These are phyloP conservation scores for Leucoraja erinaceus DNA, from an alignment of 2,113 vertebrate species.

Conservation along the genomic window DNA sequence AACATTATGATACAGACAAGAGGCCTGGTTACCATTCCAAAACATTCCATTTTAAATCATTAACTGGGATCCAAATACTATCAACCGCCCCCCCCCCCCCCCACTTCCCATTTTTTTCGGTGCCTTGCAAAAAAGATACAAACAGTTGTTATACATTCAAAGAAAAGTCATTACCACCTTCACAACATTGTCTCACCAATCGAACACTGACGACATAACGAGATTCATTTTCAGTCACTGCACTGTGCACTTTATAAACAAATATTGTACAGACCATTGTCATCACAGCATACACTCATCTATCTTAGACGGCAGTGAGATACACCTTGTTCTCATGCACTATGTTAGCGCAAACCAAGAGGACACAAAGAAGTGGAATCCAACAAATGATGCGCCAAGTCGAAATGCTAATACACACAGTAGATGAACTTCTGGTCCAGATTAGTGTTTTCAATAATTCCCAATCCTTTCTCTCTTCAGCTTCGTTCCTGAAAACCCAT, in stretches of 20 bases:
- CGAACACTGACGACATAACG: constrained; percentile 71
- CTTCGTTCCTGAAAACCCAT: background rate
- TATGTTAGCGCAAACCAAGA: constrained; percentile 45
- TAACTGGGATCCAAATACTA: constrained; percentile 52
- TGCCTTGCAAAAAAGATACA: constrained; percentile 70
- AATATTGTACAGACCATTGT: constrained; percentile 53
- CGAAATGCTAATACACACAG: constrained; percentile 27
- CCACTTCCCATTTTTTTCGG: constrained; percentile 48
- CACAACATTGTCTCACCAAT: constrained; percentile 71
- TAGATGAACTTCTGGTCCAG: constrained; percentile 13
- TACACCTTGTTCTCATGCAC: constrained; percentile 62
- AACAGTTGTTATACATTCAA: constrained; percentile 66
- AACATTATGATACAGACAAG: constrained; percentile 3
- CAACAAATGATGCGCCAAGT: constrained; percentile 26
- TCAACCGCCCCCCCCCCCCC: constrained; percentile 61
- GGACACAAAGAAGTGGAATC: constrained; percentile 29
- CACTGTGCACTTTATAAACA: constrained; percentile 63
- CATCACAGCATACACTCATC: constrained; percentile 56
- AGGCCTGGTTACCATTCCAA: background rate
- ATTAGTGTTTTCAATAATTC: constrained; percentile 16
- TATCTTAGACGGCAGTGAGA: constrained; percentile 53
- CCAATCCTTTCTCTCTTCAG: background rate
- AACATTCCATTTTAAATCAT: background rate
- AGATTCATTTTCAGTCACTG: constrained; percentile 65
- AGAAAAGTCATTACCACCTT: constrained; percentile 57